phyloP scores from a whole-genome alignment of 2,113 vertebrate genomes.

The Albula glossodonta region DNA sequence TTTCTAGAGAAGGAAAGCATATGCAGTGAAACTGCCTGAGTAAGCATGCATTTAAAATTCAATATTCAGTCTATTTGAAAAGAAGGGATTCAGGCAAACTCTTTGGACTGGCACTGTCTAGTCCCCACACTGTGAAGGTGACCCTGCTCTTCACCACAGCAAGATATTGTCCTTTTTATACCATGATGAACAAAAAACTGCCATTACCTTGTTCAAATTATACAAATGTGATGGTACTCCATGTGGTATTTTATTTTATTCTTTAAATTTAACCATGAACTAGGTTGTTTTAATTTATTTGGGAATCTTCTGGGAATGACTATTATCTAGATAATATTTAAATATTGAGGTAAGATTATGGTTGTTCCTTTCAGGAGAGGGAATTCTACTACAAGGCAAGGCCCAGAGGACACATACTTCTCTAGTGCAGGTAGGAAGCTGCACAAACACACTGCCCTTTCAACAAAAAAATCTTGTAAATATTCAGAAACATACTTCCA shows the following conservation, averaged over 20 bases:
- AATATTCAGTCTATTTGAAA: not conserved
- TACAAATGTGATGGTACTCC: not conserved
- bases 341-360: conserved; percentile 5
- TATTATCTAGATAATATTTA: not conserved
- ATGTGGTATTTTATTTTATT: not conserved
- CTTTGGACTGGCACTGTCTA: conserved; percentile 48
- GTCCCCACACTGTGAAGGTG: conserved; percentile 59
- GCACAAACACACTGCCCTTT: not conserved
- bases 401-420: conserved; percentile 86
- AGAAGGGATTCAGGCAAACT: not conserved
- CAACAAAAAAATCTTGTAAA: not conserved
- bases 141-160: conserved; percentile 34
- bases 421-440: conserved; percentile 82
- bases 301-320: not conserved
- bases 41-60: no score
- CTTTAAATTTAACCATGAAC: not conserved
- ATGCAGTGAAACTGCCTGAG: not conserved
- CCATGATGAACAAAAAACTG: not conserved
- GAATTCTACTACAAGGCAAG: conserved; percentile 75
- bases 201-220: not conserved
- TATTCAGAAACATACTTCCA: not conserved
- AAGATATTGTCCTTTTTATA: not conserved
- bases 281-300: not conserved
- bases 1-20: not conserved
- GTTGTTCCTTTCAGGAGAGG: conserved; percentile 68